A percentile compares a stretch with the other conserved stretches of the same genome.
Evolutionary conservation across 2,113 vertebrate genomes (phyloP).

Genomic region (Shinisaurus crocodilurus): DNA sequence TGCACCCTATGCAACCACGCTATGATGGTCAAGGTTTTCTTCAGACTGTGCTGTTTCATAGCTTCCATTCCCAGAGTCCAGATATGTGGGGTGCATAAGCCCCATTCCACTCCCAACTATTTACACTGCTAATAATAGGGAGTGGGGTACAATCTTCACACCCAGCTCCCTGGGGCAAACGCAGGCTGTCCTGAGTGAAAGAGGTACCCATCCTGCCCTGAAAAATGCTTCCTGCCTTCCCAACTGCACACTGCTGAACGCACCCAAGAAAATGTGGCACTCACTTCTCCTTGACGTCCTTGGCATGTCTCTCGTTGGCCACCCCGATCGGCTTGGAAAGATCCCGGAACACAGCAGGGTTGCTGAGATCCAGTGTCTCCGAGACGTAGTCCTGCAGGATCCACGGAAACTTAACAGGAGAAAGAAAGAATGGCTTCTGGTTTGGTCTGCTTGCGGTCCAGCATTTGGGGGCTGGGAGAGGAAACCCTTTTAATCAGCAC

Average conservation of each 20-base stretch:
- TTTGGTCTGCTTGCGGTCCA: accelerated
- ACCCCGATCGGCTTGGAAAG: slow-evolving; percentile 96
- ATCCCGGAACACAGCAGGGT: slow-evolving; percentile 91
- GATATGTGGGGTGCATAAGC: not conserved
- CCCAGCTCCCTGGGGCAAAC: not conserved
- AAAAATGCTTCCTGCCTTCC: not conserved
- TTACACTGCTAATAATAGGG: not conserved
- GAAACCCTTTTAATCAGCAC: not conserved
- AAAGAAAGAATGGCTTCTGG: accelerated
- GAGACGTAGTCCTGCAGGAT: slow-evolving; percentile 93
- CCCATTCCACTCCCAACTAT: not conserved
- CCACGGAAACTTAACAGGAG: slow-evolving; percentile 90
- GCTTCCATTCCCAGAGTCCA: no score
- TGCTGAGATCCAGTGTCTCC: slow-evolving; percentile 85
- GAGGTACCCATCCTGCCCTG: not conserved
- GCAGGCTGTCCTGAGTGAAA: not conserved
- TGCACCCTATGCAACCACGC: not conserved
- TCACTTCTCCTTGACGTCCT: slow-evolving; percentile 95
- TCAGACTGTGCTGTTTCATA: no score
- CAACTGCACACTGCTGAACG: not conserved
- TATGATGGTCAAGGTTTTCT: no score
- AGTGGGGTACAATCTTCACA: not conserved
- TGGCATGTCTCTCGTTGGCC: slow-evolving; percentile 92
- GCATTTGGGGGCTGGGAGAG: no score
- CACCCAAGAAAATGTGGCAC: not conserved